A percentile compares a stretch with the other conserved stretches of the same genome.
Evolutionary conservation across 2,113 vertebrate genomes (phyloP).

Genomic region (Notothenia coriiceps): DNA sequence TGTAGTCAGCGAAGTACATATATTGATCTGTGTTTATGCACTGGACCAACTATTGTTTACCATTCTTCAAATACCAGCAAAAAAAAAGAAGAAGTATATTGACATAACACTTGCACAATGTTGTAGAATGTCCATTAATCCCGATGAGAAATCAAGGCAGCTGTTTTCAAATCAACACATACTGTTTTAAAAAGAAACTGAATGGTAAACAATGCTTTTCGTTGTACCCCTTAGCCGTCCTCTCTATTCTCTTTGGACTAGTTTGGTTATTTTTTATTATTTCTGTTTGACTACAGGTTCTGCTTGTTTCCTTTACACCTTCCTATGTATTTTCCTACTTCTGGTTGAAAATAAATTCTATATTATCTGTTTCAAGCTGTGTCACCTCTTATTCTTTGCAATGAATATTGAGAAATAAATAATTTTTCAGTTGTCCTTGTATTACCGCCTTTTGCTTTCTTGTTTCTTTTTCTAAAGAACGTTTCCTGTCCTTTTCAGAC

Average conservation of each 20-base stretch:
- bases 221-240: slow-evolving; percentile 91
- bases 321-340: slow-evolving; percentile 99
- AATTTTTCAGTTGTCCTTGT: slow-evolving; percentile 78
- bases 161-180: slow-evolving; percentile 95
- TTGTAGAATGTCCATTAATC: slow-evolving; percentile 92
- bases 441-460: slow-evolving; percentile 46
- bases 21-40: slow-evolving; percentile 92
- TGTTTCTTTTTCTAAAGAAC: neutral
- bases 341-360: slow-evolving; percentile 99
- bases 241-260: slow-evolving; percentile 93
- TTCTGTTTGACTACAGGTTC: slow-evolving; percentile 95
- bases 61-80: slow-evolving; percentile 98
- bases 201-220: slow-evolving; percentile 97
- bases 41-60: slow-evolving; percentile 99
- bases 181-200: slow-evolving; percentile 89
- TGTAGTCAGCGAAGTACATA: slow-evolving; percentile 86
- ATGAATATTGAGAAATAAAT: slow-evolving; percentile 79
- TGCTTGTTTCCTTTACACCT: slow-evolving; percentile 95
- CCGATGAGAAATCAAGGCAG: slow-evolving; percentile 89
- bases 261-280: slow-evolving; percentile 77
- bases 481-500: neutral
- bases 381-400: slow-evolving; percentile 89
- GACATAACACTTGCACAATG: slow-evolving; percentile 93
- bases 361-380: slow-evolving; percentile 95
- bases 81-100: slow-evolving; percentile 57